Evolutionary conservation across 2,888 invertebrate species (phyloP).

Genomic region (Hyposoter didymator): DNA sequence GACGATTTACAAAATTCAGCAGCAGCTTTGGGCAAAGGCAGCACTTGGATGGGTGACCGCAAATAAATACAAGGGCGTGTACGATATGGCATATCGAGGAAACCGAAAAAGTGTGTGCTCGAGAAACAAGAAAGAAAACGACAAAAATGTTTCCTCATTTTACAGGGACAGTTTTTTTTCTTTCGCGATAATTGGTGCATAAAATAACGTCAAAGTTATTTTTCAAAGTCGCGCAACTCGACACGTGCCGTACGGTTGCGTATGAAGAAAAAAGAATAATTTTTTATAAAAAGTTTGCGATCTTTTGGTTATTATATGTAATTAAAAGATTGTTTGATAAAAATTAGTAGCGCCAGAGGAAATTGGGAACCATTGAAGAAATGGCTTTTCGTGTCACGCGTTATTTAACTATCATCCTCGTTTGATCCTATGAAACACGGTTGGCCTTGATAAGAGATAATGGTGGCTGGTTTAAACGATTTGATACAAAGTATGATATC

Average conservation of each 20-base stretch:
- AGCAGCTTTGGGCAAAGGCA: too few species aligned
- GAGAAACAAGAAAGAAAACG: too few species aligned
- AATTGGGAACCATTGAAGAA: background rate
- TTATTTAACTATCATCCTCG: background rate
- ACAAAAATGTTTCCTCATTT: too few species aligned
- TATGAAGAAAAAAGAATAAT: background rate
- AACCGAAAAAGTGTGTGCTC: too few species aligned
- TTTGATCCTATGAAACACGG: slow-evolving; percentile 23
- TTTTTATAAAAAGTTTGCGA: background rate
- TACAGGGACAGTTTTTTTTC: too few species aligned
- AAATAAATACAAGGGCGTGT: too few species aligned
- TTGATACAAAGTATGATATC: slow-evolving; percentile 15
- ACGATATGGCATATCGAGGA: too few species aligned
- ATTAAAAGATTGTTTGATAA: background rate
- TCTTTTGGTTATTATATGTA: background rate
- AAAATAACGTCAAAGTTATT: background rate
- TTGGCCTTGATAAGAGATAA: slow-evolving; percentile 43
- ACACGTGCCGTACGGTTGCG: background rate
- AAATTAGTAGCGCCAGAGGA: background rate
- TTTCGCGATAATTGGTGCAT: too few species aligned
- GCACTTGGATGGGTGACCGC: too few species aligned
- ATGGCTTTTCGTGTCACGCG: background rate
- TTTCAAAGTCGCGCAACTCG: background rate
- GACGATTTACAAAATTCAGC: too few species aligned
- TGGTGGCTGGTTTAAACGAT: slow-evolving; percentile 6